These are phyloP conservation scores for Andrena bicolor DNA, from an alignment of 2,888 invertebrate species.

Conservation along the genomic window DNA sequence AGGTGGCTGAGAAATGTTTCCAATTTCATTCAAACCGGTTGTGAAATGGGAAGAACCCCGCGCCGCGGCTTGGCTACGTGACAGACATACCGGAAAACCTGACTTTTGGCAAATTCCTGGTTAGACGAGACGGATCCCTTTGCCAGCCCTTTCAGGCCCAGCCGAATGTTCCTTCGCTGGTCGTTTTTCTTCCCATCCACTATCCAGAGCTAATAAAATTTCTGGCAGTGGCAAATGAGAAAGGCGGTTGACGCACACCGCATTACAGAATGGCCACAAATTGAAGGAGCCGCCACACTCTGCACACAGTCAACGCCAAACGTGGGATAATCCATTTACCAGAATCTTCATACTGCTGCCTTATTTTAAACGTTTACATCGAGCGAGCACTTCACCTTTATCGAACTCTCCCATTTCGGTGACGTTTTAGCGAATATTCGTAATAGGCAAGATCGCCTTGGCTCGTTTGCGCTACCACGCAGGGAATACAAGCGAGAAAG, in stretches of 20 bases:
- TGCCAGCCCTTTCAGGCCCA: slow-evolving; percentile 48
- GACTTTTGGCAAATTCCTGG: slow-evolving; percentile 76
- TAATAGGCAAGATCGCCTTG: slow-evolving; percentile 12
- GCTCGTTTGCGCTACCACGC: not conserved
- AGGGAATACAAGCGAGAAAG: not conserved
- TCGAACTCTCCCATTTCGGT: not conserved
- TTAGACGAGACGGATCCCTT: slow-evolving; percentile 59
- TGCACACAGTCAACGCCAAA: not conserved
- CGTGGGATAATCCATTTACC: not conserved
- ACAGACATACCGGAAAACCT: slow-evolving; percentile 78
- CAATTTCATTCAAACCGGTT: slow-evolving; percentile 83
- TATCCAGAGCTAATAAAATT: slow-evolving; percentile 79
- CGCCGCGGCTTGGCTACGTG: slow-evolving; percentile 79
- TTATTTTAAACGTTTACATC: not conserved
- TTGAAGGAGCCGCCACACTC: not conserved
- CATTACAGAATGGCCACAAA: not conserved
- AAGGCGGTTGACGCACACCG: not conserved
- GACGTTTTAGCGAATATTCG: not conserved
- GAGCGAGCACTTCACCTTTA: not conserved
- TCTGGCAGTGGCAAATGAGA: slow-evolving; percentile 55
- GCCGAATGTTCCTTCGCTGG: slow-evolving; percentile 40
- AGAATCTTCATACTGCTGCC: too few species aligned
- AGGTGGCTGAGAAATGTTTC: slow-evolving; percentile 82
- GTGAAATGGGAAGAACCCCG: slow-evolving; percentile 74
- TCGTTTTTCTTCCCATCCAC: slow-evolving; percentile 75